These are phyloP conservation scores for Tetranychus urticae DNA, from an alignment of 1,140 invertebrate species.

Conservation along the genomic window DNA sequence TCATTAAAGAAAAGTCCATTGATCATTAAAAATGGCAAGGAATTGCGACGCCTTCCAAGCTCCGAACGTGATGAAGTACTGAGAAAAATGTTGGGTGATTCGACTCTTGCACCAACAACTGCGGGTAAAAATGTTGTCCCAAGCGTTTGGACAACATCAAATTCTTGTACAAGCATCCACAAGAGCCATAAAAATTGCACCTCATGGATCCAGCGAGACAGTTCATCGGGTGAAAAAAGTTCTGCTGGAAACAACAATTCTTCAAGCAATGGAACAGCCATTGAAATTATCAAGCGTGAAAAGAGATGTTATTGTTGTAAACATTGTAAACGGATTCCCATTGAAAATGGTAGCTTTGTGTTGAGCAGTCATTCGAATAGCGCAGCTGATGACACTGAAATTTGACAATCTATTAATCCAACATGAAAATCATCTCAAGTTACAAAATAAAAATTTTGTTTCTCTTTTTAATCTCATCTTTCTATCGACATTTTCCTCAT, in stretches of 20 bases:
- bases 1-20: background rate
- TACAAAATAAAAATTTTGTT: too few species aligned
- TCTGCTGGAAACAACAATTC: background rate
- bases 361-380: constrained; percentile 3
- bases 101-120: background rate
- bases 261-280: background rate
- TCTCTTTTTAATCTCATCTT: too few species aligned
- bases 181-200: constrained; percentile 1
- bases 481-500: too few species aligned
- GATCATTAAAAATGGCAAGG: background rate
- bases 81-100: background rate
- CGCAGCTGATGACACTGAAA: constrained; percentile 1
- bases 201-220: background rate
- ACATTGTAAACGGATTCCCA: background rate
- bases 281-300: background rate
- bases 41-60: background rate
- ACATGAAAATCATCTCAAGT: too few species aligned
- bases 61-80: background rate
- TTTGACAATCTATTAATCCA: constrained; percentile 4
- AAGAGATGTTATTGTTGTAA: background rate
- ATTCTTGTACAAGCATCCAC: background rate
- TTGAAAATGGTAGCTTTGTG: background rate
- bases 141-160: background rate
- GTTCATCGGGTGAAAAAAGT: background rate
- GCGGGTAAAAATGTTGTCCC: background rate